Base-by-base conservation (phyloP, 1,140 invertebrate species). In the Lutraria rhynchaena region DNA sequence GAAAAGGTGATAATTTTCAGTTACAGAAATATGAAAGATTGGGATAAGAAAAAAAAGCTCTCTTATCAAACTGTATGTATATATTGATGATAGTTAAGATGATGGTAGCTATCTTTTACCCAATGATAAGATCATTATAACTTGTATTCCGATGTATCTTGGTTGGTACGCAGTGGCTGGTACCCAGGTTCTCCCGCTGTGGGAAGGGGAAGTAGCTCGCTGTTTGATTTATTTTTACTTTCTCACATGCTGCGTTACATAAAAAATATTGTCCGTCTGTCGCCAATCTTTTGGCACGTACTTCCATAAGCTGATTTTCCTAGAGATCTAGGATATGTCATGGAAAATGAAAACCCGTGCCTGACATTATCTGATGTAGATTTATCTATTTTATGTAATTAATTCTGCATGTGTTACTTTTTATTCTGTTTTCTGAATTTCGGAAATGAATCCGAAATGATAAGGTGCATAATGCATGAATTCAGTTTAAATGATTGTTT, bases 141-240 rank as follows among this genome's bases (percentile, higher is more conserved):
- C 53, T 46, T 74, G 71, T 74, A 46, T 29, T 19, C 53, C 27
- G 71, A 41, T n/a, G 29, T 60, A 74, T 55, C 71, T 74, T 60
- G 57, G 44, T 41, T 60, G 35, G 35, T 55, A 41, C 71, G 35
- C 24, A 55, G 31, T 41, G 33, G 71, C 31, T n/a, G 53, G 31
- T 27, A 35, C 27, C n/a, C 33, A 44, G 22, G 35, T 53, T 74
- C 44, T 57, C 57, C 53, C 44, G 17, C 27, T n/a, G 22, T 19
- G 19, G 5, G 27, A 46, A 51, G 53, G 53, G 71, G 71, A 46
- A 74, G 24, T 55, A 19, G 53, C 71, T n/a, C 37, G 57, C 71
- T 74, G 71, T 35, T 55, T 74, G 71, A 74, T 74, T 74, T 74
- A 74, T 74, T 55, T 55, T 60, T 60, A 74, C 71, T 74, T 74